Evolutionary conservation across 2,113 vertebrate species (phyloP), one percentile per base, ranked within the genome.

Genomic region (Albula glossodonta): DNA sequence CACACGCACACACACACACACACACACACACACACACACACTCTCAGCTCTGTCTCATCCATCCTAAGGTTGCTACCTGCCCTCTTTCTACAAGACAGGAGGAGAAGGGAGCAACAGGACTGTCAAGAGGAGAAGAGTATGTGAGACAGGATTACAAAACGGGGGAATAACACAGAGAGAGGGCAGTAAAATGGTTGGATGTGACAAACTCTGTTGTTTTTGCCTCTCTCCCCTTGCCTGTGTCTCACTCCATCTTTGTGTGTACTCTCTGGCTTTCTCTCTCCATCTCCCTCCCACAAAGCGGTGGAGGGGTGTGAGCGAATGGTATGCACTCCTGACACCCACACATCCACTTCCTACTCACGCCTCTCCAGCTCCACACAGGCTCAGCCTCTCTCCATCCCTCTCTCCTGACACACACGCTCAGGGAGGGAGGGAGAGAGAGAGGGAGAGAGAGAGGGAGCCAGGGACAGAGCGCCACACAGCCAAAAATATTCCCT

Each of bases 291-390:
- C 93, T 92, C 78, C 51, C 90, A 91, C 91, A 91, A 92, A 90
- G 90, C 89, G 89, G 90, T 92, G 84, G 51, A 92, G 94, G 93
- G 94, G 93, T 92, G 92, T 92, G 91, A 89, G 87, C 85, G 88
- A 92, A 94, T 94, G 94, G 94, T 94, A 93, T 90, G 82, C 90
- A 94, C 95, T 94, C 91, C 91, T 93, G 93, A 94, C 94, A 63
- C 93, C 92, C 94, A 91, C 90, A 90, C 89, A 90, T 92, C 93
- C 92, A 93, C 94, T 95, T 95, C 94, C 93, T 93, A 90, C 91
- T 87, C 48, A 88, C 89, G 88, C 90, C 51, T 70, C 81, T 86
- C 52, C 80, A 80, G 87, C 81, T 88, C 92, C 90, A 49, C 77
- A 70, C 22, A 41, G 31, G 31, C 31, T 41, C 31, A 31, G 93